Evolutionary conservation across 92 coral and sea anemone genomes (phyloP), one percentile per base, ranked within the genome.

Genomic region (Actinernus sp.): DNA sequence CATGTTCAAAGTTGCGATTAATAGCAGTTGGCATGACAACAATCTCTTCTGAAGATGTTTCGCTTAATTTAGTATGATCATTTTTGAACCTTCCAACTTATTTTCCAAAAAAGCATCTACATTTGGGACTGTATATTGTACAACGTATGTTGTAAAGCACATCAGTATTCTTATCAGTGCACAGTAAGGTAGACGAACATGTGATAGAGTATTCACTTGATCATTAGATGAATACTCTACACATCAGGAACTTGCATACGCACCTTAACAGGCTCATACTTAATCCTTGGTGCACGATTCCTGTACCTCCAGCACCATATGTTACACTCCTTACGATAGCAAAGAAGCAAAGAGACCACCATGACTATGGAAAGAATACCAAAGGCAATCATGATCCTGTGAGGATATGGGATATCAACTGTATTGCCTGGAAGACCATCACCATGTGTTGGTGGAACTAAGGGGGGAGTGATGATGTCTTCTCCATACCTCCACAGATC

Each of bases 251-350:
- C 93, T 46, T 86, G 97, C 88, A 79, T 66, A 43, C 72, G 73
- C 7, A 86, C 92, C 55, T 80, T 71, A 10, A 89, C 83, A 38
- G 92, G 96, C 50, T 86, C 85, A 60, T 90, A 90, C 78, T 76
- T 86, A 46, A 90, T 76, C 4, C 77, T 82, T 50, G 85, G 79
- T 17, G 81, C 84, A 23, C 53, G 69, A 49, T 70, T 66, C 46
- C 74, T 78, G 32, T 59, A 70, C 23, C 74, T 55, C 81, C 85
- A 65, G 34, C 57, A 86, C 65, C 61, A 64, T 16, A 76, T 26
- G 22, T 71, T 83, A 27, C 97, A 84, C 61, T 95, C 99, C 26
- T 89, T 90, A 28, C 86, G 92, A 67, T 95, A 95, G 81, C 97
- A 95, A 18, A 63, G 40, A 19, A 69, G 50, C 31, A 95, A 26